A percentile compares a stretch with the other conserved stretches of the same genome.
These are phyloP conservation scores for Nasonia giraulti DNA, from an alignment of 1,140 invertebrate species.

Conservation along the genomic window DNA sequence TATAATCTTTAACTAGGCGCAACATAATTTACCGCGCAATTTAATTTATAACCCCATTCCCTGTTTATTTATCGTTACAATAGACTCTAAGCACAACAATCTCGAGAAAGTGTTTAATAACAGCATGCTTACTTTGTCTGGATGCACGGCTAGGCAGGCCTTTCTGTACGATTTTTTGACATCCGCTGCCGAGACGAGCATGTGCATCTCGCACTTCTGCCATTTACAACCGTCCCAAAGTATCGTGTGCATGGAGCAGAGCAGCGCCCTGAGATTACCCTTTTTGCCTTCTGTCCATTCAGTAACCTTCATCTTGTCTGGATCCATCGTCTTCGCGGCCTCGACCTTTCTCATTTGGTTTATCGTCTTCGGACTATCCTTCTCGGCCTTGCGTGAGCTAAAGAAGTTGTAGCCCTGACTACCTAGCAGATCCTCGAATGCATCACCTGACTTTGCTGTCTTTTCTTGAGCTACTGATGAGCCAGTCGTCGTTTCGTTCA, in stretches of 20 bases:
- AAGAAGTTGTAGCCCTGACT: slow-evolving; percentile 90
- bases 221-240: slow-evolving; percentile 95
- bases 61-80: too few species aligned
- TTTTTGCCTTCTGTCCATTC: slow-evolving; percentile 96
- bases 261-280: slow-evolving; percentile 94
- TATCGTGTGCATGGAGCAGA: slow-evolving; percentile 95
- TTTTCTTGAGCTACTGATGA: slow-evolving; percentile 57
- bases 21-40: too few species aligned
- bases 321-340: slow-evolving; percentile 91
- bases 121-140: slow-evolving; percentile 90
- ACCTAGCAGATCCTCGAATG: slow-evolving; percentile 93
- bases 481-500: slow-evolving; percentile 40
- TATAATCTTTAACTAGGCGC: too few species aligned
- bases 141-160: slow-evolving; percentile 97
- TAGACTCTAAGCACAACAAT: too few species aligned
- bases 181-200: slow-evolving; percentile 90
- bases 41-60: too few species aligned
- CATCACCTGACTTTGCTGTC: slow-evolving; percentile 78
- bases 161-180: slow-evolving; percentile 97
- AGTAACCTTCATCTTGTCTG: slow-evolving; percentile 89
- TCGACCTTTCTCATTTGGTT: slow-evolving; percentile 95
- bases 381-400: slow-evolving; percentile 78
- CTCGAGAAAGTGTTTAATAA: background rate
- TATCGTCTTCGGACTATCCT: slow-evolving; percentile 90
- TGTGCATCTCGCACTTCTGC: slow-evolving; percentile 94